Evolutionary conservation across 1,140 invertebrate species (phyloP).

Genomic region (Drosophila melanica): DNA sequence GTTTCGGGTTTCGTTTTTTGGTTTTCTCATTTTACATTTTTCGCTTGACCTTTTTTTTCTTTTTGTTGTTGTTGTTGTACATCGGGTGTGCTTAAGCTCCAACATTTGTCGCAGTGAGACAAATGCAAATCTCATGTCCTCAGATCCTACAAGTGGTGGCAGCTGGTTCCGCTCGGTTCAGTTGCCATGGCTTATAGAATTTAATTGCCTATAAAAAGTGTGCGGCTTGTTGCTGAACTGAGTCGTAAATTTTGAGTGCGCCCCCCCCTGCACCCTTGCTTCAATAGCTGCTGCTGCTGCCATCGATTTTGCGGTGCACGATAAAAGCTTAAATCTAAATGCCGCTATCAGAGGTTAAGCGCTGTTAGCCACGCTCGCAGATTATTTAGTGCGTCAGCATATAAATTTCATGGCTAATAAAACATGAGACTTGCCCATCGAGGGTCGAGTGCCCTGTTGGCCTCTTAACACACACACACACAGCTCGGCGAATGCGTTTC

Average conservation of each 20-base stretch:
- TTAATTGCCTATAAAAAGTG: constrained; percentile 79
- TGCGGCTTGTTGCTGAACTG: constrained; percentile 62
- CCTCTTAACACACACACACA: too few relatives aligned
- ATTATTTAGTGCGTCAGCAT: constrained; percentile 69
- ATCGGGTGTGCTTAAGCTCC: not conserved
- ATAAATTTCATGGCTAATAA: constrained; percentile 66
- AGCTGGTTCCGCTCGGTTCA: constrained; percentile 49
- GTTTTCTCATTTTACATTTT: constrained; percentile 4
- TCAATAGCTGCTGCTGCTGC: not conserved
- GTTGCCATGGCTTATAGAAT: constrained; percentile 76
- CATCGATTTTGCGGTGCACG: constrained; percentile 22
- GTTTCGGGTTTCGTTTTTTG: not conserved
- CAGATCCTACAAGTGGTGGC: constrained; percentile 21
- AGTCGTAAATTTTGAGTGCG: constrained; percentile 53
- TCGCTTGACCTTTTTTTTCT: constrained; percentile 31
- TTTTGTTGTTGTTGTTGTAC: too few relatives aligned
- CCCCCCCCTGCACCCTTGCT: too few relatives aligned
- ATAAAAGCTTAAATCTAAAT: constrained; percentile 29
- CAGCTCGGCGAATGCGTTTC: not conserved
- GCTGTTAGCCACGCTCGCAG: constrained; percentile 15
- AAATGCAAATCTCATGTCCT: constrained; percentile 42
- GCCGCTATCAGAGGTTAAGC: constrained; percentile 29
- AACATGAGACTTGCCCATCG: constrained; percentile 10
- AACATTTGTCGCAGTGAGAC: constrained; percentile 15
- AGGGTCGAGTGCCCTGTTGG: constrained; percentile 4